Evolutionary conservation across 2,888 invertebrate species (phyloP).

Genomic region (Tholera decimalis): DNA sequence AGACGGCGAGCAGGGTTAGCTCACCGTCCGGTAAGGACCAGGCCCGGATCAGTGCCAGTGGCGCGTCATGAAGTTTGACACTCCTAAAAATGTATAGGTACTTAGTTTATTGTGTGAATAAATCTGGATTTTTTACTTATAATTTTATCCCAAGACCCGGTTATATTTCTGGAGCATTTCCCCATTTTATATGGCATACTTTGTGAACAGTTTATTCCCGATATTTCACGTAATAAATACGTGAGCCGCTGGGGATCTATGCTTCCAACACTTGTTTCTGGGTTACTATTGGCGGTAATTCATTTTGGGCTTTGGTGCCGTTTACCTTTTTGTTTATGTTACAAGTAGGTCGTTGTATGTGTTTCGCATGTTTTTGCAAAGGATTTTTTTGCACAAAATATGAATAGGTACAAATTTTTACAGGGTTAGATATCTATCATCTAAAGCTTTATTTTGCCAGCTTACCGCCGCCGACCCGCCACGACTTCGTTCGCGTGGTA

Average conservation of each 20-base stretch:
- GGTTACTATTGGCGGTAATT: constrained; percentile 47
- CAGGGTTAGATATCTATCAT: constrained; percentile 8
- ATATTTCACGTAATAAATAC: constrained; percentile 48
- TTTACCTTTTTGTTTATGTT: constrained; percentile 31
- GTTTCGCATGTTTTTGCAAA: constrained; percentile 3
- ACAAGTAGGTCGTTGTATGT: constrained; percentile 18
- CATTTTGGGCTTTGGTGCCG: constrained; percentile 25
- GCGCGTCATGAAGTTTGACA: too few relatives aligned
- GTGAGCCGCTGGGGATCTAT: constrained; percentile 33
- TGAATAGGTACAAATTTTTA: constrained; percentile 12
- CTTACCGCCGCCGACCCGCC: too few relatives aligned
- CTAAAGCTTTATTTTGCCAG: background rate
- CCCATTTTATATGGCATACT: constrained; percentile 51
- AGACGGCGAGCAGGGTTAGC: too few relatives aligned
- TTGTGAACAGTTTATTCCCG: constrained; percentile 62
- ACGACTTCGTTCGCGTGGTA: too few relatives aligned
- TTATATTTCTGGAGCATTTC: constrained; percentile 45
- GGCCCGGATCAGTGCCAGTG: too few relatives aligned
- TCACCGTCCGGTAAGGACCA: too few relatives aligned
- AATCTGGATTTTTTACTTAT: too few relatives aligned
- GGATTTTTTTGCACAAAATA: constrained; percentile 1
- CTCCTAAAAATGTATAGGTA: too few relatives aligned
- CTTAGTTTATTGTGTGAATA: background rate
- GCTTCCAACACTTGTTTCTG: constrained; percentile 36
- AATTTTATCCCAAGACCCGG: constrained; percentile 46